Conservation (phyloP, 1,140 invertebrate genomes). For the Ctenoplectra terminalis region DNA sequence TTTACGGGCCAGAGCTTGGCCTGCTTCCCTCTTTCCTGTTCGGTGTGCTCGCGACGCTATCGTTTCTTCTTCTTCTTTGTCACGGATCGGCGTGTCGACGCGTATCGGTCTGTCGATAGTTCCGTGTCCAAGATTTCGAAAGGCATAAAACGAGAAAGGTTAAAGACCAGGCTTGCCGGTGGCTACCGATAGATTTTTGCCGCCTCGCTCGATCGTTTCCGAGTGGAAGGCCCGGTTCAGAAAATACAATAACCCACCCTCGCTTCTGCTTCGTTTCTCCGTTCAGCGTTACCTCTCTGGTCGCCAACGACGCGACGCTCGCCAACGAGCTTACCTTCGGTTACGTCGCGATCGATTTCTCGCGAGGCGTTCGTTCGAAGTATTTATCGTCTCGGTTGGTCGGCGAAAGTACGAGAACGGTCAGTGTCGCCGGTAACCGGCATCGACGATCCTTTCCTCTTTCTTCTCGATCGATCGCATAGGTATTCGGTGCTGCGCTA, state of each 20-base stretch:
- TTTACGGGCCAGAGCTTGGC: not conserved
- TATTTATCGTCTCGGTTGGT: too few relatives aligned
- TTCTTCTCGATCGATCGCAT: not conserved
- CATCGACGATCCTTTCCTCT: too few relatives aligned
- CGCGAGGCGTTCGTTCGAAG: too few relatives aligned
- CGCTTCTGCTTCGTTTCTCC: too few relatives aligned
- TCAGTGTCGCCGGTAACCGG: too few relatives aligned
- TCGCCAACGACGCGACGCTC: too few relatives aligned
- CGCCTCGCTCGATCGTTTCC: not conserved
- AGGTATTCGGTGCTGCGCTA: not conserved
- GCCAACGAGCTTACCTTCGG: too few relatives aligned
- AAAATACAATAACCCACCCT: constrained; percentile 18
- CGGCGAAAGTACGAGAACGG: too few relatives aligned
- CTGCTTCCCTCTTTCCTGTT: constrained; percentile 23
- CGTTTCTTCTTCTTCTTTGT: constrained; percentile 30
- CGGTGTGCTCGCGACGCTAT: constrained; percentile 21
- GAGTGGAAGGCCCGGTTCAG: not conserved
- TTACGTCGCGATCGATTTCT: too few relatives aligned
- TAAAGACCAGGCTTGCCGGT: constrained; percentile 45
- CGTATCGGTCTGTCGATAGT: constrained; percentile 47
- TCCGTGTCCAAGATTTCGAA: constrained; percentile 33
- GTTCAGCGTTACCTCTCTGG: too few relatives aligned
- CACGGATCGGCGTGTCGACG: constrained; percentile 30
- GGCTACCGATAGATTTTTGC: not conserved
- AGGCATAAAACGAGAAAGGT: constrained; percentile 34